Evolutionary conservation across 2,797 vertebrate species (phyloP).

Genomic region (Macropodus opercularis): DNA sequence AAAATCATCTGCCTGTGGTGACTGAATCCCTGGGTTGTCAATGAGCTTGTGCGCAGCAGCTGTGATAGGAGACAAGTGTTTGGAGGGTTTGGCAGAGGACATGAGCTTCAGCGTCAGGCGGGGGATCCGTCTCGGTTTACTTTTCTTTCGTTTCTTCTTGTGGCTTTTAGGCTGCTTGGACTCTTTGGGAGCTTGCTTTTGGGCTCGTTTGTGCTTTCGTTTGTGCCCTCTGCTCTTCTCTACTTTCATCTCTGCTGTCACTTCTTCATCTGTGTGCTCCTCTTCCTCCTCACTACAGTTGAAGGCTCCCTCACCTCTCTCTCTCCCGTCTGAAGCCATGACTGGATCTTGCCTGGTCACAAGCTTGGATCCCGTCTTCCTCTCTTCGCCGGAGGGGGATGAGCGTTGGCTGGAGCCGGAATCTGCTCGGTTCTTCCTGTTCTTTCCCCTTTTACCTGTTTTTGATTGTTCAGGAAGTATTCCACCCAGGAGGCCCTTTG

Average conservation of each 20-base stretch:
- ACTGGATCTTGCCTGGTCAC: constrained; percentile 3
- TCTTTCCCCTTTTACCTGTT: constrained; percentile 72
- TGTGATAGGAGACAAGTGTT: constrained; percentile 47
- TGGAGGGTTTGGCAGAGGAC: constrained; percentile 56
- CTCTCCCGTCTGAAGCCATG: constrained; percentile 24
- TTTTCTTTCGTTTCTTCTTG: constrained; percentile 52
- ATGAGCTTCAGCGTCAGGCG: constrained; percentile 64
- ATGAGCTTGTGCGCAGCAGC: constrained; percentile 56
- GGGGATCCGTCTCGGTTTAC: constrained; percentile 60
- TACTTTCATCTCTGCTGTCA: background rate
- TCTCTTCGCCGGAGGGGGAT: constrained; percentile 39
- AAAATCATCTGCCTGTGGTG: constrained; percentile 16
- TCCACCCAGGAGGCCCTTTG: constrained; percentile 84
- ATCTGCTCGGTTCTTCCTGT: constrained; percentile 45
- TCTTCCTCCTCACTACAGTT: constrained; percentile 10
- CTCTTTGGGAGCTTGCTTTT: constrained; percentile 11
- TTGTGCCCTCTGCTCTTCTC: constrained; percentile 35
- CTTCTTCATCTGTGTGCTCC: background rate
- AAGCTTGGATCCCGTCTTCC: background rate
- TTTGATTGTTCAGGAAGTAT: constrained; percentile 74
- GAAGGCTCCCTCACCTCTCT: constrained; percentile 22
- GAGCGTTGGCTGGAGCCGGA: constrained; percentile 35
- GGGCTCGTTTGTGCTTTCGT: constrained; percentile 13
- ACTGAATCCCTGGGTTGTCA: background rate
- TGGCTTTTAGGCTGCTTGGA: constrained; percentile 27